Evolutionary conservation across 2,113 vertebrate species (phyloP), one percentile per base, ranked within the genome.

Genomic region (Tinamus guttatus): DNA sequence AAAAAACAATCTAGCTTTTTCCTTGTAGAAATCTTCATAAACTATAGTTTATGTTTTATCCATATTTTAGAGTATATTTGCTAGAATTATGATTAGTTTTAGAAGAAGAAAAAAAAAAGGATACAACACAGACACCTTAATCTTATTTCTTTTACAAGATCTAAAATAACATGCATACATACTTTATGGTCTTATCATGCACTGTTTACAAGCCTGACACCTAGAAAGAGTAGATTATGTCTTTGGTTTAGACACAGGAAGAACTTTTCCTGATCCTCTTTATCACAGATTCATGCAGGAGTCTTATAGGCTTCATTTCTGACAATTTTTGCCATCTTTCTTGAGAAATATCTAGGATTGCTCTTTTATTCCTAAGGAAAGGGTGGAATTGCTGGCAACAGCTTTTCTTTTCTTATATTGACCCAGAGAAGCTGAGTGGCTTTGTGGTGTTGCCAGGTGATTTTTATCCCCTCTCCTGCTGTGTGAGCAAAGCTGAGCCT

Each of bases 391-490:
- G 40, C 58, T 81, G 69, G 69, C 52, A 94, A 81, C 5, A 54
- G 51, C 40, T 76, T 81, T 84, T 81, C 79, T 94, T 91, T 80
- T 96, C 78, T 93, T 92, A 22, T 87, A 81, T 84, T 95, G 93
- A 96, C 91, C 94, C 68, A 27, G 38, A 30, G 38, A 81, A 74
- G 43, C 62, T 95, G 88, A 93, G 80, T 90, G 47, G 52, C 58
- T 63, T 88, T 96, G 45, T 95, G 93, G 89, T 95, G 82, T 87
- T 86, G 51, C 54, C 68, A 86, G 62, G 3, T 86, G 85, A 43
- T 88, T 93, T 95, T 97, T 76, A 96, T 96, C 93, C 24, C 13
- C 63, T 45, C 84, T 83, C 95, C 94, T 84, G 93, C 95, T 97
- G 96, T 0, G 43, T 49, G 88, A 95, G 80, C 68, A 77, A 90